These are phyloP conservation scores for Drosophila pandora DNA, from an alignment of 1,140 invertebrate species.

Conservation along the genomic window DNA sequence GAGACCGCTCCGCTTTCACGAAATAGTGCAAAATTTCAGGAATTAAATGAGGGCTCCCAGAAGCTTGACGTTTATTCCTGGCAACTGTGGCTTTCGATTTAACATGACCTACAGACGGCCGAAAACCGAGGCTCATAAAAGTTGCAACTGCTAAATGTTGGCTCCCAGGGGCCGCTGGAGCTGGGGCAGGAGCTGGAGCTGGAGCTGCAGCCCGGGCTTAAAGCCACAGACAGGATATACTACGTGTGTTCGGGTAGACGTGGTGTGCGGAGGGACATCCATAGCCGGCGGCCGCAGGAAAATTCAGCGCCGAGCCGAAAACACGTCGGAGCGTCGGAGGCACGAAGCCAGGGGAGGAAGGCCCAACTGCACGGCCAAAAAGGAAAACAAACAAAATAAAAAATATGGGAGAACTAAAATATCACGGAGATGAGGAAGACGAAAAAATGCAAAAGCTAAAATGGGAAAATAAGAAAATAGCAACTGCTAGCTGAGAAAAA, in stretches of 20 bases:
- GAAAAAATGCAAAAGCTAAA: constrained; percentile 37
- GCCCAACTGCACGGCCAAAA: constrained; percentile 1
- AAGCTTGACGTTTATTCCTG: background rate
- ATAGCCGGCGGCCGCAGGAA: constrained; percentile 33
- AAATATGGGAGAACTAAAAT: constrained; percentile 42
- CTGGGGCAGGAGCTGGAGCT: background rate
- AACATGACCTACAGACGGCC: constrained; percentile 5
- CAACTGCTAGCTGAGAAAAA: constrained; percentile 28
- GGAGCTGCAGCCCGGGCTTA: background rate
- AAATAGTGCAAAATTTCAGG: no score
- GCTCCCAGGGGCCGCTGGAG: constrained; percentile 4
- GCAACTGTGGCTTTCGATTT: background rate
- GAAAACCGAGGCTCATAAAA: constrained; percentile 11
- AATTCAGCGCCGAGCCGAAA: constrained; percentile 22
- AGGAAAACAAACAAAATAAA: constrained; percentile 13
- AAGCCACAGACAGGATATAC: constrained; percentile 16
- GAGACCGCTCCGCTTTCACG: background rate
- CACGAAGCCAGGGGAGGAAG: constrained; percentile 30
- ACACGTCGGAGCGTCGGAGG: constrained; percentile 23
- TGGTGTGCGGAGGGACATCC: constrained; percentile 18
- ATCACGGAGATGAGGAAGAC: constrained; percentile 47
- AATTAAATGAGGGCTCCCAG: background rate
- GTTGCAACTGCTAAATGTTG: constrained; percentile 40
- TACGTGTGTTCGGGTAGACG: constrained; percentile 4
- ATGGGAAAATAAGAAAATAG: background rate